Conservation (phyloP, 2,113 vertebrate genomes). For the Myrmecophaga tridactyla region DNA sequence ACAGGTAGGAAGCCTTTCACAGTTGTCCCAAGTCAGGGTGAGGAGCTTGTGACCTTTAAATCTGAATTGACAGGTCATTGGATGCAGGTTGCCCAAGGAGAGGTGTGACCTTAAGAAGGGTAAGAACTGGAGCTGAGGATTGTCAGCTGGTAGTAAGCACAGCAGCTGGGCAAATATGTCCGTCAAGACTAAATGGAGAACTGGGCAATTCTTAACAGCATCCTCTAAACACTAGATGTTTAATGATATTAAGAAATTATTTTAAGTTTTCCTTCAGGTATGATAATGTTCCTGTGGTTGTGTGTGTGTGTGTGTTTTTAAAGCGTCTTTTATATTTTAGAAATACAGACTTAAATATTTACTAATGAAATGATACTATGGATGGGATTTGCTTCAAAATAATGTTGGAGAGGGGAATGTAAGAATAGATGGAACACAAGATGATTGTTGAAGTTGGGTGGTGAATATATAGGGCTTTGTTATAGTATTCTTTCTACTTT, state of each 20-base stretch:
- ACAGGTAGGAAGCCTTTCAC: not conserved
- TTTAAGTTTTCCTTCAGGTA: not conserved
- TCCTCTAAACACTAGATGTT: no score
- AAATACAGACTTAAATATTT: not conserved
- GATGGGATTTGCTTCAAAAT: constrained; percentile 7
- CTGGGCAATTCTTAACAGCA: fast-evolving
- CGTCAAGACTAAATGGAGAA: no score
- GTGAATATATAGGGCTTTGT: not conserved
- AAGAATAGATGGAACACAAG: not conserved
- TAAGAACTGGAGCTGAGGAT: not conserved
- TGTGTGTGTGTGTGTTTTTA: no score
- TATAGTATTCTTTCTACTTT: not conserved
- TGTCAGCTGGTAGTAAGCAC: not conserved
- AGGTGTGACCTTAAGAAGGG: not conserved
- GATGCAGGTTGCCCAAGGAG: not conserved
- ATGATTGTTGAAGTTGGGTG: not conserved
- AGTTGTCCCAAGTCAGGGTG: not conserved
- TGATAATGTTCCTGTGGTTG: not conserved
- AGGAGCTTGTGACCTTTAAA: fast-evolving
- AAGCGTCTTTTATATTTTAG: not conserved
- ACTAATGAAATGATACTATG: not conserved
- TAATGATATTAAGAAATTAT: not conserved
- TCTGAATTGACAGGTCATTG: not conserved
- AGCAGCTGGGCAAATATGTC: not conserved
- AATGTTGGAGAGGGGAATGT: not conserved